Evolutionary conservation across 2,888 invertebrate species (phyloP).

Genomic region (Ormyrus rosae): DNA sequence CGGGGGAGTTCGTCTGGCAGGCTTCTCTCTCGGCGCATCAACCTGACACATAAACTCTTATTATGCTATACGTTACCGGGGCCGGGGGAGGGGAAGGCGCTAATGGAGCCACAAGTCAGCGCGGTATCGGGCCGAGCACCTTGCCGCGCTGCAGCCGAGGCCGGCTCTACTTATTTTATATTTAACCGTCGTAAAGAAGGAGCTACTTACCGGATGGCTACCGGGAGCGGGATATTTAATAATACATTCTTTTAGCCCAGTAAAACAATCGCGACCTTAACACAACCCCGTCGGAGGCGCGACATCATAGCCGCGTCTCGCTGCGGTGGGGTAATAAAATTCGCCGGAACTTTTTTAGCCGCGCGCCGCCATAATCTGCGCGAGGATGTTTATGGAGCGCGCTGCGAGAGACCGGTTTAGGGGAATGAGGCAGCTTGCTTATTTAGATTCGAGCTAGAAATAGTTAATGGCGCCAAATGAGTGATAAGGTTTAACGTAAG

Average conservation of each 20-base stretch:
- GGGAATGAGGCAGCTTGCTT: too few species aligned
- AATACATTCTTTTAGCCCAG: conserved; percentile 66
- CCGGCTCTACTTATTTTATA: conserved; percentile 75
- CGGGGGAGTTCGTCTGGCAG: conserved; percentile 73
- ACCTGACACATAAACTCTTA: conserved; percentile 76
- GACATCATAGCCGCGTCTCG: background rate
- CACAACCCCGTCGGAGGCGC: background rate
- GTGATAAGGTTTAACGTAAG: too few species aligned
- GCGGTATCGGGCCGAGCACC: conserved; percentile 45
- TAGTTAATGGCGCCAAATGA: too few species aligned
- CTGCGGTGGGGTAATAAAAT: conserved; percentile 12
- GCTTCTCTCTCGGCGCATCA: conserved; percentile 70
- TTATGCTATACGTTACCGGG: conserved; percentile 75
- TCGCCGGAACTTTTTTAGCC: conserved; percentile 20
- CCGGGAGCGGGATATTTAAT: conserved; percentile 67
- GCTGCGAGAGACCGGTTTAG: conserved; percentile 13
- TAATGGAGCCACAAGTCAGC: conserved; percentile 76
- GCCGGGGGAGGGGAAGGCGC: conserved; percentile 60
- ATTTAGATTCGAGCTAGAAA: too few species aligned
- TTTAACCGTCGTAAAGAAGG: conserved; percentile 75
- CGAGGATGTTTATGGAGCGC: conserved; percentile 40
- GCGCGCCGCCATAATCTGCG: conserved; percentile 11
- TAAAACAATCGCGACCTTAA: conserved; percentile 42
- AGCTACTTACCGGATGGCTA: conserved; percentile 68
- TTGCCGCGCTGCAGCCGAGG: conserved; percentile 58